phyloP scores from a whole-genome alignment of 2,113 vertebrate genomes.

The Mystacornis crossleyi region DNA sequence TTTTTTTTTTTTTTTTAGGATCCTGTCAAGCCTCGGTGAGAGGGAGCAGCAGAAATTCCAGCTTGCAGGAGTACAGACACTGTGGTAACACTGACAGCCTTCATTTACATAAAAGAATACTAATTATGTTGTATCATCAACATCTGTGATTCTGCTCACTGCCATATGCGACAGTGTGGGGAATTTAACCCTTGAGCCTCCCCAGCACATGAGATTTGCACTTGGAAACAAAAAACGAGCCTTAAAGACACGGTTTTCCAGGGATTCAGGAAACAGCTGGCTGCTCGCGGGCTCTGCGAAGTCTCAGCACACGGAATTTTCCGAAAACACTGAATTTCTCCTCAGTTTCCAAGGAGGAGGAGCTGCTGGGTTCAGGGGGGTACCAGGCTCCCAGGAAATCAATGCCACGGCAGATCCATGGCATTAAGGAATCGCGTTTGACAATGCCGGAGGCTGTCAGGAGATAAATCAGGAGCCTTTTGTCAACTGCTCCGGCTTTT shows the following conservation, averaged over 20 bases:
- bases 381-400: slow-evolving; percentile 3
- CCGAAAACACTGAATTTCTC: neutral
- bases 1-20: neutral
- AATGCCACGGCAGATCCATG: neutral
- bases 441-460: neutral
- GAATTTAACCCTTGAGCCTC: slow-evolving; percentile 74
- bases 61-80: slow-evolving; percentile 65
- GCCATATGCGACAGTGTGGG: slow-evolving; percentile 73
- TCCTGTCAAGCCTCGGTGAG: slow-evolving; percentile 31
- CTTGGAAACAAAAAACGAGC: neutral
- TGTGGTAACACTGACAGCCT: slow-evolving; percentile 78
- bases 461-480: slow-evolving; percentile 16
- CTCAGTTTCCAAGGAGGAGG: neutral
- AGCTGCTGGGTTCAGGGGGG: slow-evolving; percentile 1
- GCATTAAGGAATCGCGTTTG: neutral
- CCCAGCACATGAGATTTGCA: neutral
- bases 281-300: neutral
- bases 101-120: slow-evolving; percentile 83
- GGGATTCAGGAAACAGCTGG: neutral
- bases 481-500: slow-evolving; percentile 12
- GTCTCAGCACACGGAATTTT: neutral
- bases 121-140: slow-evolving; percentile 81
- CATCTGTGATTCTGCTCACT: slow-evolving; percentile 81
- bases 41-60: slow-evolving; percentile 65
- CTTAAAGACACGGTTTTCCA: rapidly evolving